Evolutionary conservation across 1,140 invertebrate genomes (phyloP).

Genomic region (Drosophila sulfurigaster): DNA sequence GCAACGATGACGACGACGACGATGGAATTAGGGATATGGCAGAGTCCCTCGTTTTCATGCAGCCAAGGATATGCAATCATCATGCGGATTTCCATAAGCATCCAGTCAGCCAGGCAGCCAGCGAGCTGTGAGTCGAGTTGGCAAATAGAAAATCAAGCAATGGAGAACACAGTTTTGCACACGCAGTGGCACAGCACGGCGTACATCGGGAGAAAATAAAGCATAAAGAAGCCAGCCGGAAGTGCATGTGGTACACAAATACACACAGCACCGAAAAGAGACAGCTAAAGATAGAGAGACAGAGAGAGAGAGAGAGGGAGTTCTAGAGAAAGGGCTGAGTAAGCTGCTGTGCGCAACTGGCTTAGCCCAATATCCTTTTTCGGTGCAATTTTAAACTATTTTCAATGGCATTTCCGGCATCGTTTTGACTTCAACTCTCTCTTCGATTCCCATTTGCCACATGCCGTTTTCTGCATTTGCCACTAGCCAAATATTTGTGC

Average conservation of each 20-base stretch:
- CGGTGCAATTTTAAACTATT: constrained; percentile 78
- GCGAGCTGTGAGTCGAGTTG: constrained; percentile 48
- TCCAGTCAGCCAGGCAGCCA: constrained; percentile 31
- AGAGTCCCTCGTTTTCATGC: constrained; percentile 61
- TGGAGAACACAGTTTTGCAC: constrained; percentile 18
- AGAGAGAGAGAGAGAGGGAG: background rate
- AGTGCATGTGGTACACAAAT: constrained; percentile 41
- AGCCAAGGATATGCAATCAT: constrained; percentile 83
- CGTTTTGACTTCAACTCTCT: constrained; percentile 59
- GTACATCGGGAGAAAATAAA: constrained; percentile 16
- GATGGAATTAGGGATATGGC: constrained; percentile 76
- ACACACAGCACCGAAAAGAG: constrained; percentile 1
- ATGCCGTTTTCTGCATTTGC: background rate
- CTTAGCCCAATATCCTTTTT: constrained; percentile 80
- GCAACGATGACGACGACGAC: background rate
- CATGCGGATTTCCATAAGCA: constrained; percentile 84
- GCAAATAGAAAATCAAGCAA: constrained; percentile 73
- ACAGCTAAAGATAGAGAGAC: background rate
- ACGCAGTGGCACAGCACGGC: constrained; percentile 6
- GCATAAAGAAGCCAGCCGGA: constrained; percentile 24
- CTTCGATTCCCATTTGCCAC: background rate
- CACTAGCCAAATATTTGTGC: constrained; percentile 66
- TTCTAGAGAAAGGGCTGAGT: background rate
- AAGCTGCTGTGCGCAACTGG: constrained; percentile 71
- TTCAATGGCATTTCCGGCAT: constrained; percentile 78